Conservation (phyloP, 2,888 invertebrate genomes). For the Pelosia muscerda region DNA sequence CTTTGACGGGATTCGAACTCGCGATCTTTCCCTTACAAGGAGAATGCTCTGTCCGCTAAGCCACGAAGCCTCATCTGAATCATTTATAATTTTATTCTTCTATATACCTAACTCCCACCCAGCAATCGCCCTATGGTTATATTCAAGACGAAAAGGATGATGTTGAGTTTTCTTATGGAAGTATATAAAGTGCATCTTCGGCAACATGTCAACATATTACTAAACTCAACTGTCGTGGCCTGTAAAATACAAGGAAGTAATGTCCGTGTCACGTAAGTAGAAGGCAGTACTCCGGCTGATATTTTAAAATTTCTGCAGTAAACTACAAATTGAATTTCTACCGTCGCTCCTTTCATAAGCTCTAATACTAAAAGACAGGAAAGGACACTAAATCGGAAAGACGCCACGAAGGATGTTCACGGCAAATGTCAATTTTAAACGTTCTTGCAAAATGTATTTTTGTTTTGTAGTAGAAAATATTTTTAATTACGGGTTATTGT, state of each 20-base stretch:
- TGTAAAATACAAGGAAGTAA: conserved; percentile 29
- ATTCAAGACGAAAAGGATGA: no score
- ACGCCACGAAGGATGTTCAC: conserved; percentile 27
- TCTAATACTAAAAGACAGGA: conserved; percentile 39
- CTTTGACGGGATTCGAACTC: no score
- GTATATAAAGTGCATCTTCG: neutral
- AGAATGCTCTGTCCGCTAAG: no score
- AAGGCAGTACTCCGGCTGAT: conserved; percentile 20
- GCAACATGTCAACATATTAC: neutral
- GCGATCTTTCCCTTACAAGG: no score
- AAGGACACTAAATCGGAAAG: conserved; percentile 42
- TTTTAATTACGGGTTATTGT: no score
- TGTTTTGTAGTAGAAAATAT: no score
- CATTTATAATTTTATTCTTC: no score
- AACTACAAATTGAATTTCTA: conserved; percentile 50
- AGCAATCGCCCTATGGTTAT: no score
- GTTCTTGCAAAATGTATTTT: conserved; percentile 39
- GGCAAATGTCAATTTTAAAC: conserved; percentile 36
- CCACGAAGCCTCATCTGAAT: no score
- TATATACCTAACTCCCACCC: no score
- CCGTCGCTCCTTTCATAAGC: conserved; percentile 39
- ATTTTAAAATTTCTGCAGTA: conserved; percentile 40
- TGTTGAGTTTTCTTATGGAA: neutral
- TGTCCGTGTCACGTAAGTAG: conserved; percentile 24
- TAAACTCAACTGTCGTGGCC: neutral